Evolutionary conservation across 1,140 invertebrate species (phyloP).

Genomic region (Parapsyche elsis): DNA sequence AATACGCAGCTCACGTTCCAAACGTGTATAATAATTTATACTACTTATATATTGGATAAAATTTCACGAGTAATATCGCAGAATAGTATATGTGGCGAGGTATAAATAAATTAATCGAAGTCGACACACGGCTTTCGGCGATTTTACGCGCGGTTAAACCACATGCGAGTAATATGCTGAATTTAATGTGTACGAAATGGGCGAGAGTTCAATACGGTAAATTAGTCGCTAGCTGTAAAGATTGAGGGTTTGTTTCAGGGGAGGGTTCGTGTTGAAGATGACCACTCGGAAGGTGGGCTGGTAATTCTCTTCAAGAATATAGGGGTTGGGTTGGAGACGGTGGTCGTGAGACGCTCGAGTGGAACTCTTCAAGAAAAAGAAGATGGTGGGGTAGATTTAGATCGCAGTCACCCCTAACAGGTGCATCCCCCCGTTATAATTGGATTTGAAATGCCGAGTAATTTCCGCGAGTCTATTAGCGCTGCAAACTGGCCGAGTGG

Average conservation of each 20-base stretch:
- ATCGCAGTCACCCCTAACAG: constrained; percentile 26
- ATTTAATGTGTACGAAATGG: too few relatives aligned
- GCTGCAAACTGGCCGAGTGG: constrained; percentile 41
- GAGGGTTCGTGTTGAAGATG: constrained; percentile 4
- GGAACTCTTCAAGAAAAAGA: constrained; percentile 40
- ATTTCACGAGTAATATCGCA: too few relatives aligned
- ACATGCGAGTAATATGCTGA: too few relatives aligned
- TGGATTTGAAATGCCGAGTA: constrained; percentile 47
- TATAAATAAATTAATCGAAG: too few relatives aligned
- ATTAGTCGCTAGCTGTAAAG: too few relatives aligned
- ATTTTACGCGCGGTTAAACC: too few relatives aligned
- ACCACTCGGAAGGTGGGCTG: neutral
- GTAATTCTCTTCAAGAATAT: neutral
- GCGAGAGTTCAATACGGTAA: too few relatives aligned
- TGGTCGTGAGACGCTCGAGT: constrained; percentile 1
- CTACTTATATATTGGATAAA: too few relatives aligned
- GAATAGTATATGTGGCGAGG: too few relatives aligned
- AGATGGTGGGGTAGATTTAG: neutral
- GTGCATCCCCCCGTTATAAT: constrained; percentile 47
- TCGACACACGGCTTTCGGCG: too few relatives aligned
- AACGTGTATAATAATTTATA: neutral
- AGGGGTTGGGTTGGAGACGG: neutral
- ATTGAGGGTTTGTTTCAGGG: neutral
- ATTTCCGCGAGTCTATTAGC: constrained; percentile 47
- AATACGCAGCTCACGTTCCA: neutral